Evolutionary conservation across 2,113 vertebrate species (phyloP).

Genomic region (Hyaena hyaena): DNA sequence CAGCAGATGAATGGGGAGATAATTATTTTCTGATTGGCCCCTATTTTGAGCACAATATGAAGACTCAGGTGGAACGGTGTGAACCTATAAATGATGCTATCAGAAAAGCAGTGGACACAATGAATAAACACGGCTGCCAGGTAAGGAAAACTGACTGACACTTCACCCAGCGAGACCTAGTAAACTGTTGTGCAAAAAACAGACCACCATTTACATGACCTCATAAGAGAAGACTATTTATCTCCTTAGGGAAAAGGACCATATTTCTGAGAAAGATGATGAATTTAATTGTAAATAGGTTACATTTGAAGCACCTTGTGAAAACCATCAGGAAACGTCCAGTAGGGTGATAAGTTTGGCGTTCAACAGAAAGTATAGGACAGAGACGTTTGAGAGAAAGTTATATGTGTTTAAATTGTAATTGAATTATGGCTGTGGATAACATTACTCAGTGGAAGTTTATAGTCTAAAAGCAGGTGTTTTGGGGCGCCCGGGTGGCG

Average conservation of each 20-base stretch:
- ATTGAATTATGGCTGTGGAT: neutral
- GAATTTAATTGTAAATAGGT: neutral
- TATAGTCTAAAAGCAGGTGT: neutral
- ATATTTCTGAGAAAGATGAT: neutral
- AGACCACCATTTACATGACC: neutral
- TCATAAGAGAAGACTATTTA: neutral
- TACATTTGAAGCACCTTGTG: neutral
- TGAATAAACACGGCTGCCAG: conserved; percentile 93
- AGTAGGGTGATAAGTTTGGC: neutral
- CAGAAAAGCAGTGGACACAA: conserved; percentile 90
- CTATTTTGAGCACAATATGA: conserved; percentile 96
- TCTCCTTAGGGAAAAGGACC: neutral
- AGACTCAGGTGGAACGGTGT: conserved; percentile 95
- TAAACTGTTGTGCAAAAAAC: neutral
- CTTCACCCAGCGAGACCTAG: conserved; percentile 45
- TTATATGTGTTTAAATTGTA: neutral
- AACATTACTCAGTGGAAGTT: neutral
- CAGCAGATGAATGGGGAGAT: conserved; percentile 96
- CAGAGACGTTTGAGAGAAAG: neutral
- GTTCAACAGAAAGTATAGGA: neutral
- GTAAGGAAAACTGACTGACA: conserved; percentile 83
- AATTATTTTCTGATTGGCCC: conserved; percentile 97
- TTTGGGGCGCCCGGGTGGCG: too few relatives aligned
- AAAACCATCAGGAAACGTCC: neutral
- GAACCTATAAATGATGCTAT: conserved; percentile 89